A percentile compares a stretch with the other conserved stretches of the same genome.
Evolutionary conservation across 2,113 vertebrate genomes (phyloP).

Genomic region (Nestor notabilis): DNA sequence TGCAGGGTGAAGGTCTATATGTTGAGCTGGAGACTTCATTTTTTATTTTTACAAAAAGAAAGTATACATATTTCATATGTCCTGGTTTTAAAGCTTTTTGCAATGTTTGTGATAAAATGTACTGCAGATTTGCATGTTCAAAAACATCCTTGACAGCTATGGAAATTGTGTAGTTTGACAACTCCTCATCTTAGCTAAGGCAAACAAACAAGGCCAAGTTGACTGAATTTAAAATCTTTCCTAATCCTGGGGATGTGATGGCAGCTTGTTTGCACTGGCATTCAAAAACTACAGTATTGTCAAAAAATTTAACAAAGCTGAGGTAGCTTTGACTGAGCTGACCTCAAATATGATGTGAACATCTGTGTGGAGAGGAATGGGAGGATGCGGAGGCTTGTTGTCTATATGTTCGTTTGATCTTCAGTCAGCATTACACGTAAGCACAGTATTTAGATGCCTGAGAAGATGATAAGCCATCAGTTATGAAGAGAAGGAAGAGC

Average conservation of each 20-base stretch:
- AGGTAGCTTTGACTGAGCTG: constrained; percentile 40
- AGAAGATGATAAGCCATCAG: constrained; percentile 4
- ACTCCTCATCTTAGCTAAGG: constrained; percentile 55
- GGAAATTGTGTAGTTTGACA: constrained; percentile 67
- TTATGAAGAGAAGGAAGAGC: constrained; percentile 4
- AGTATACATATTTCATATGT: constrained; percentile 58
- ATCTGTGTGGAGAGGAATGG: not conserved
- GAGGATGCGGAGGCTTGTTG: not conserved
- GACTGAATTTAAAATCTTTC: constrained; percentile 60
- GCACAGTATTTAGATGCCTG: constrained; percentile 11
- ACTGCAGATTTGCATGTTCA: constrained; percentile 61
- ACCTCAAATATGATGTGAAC: constrained; percentile 50
- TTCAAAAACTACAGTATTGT: constrained; percentile 44
- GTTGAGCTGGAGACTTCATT: not conserved
- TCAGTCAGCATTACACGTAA: constrained; percentile 33
- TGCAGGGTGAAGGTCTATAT: constrained; percentile 14
- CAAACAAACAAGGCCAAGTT: constrained; percentile 63
- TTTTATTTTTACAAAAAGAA: not conserved
- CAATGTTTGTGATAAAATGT: constrained; percentile 61
- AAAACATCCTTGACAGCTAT: constrained; percentile 68
- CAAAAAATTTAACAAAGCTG: constrained; percentile 32
- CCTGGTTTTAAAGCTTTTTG: constrained; percentile 55
- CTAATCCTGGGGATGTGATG: constrained; percentile 22
- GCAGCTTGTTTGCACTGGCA: constrained; percentile 55
- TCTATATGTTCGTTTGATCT: constrained; percentile 22